Evolutionary conservation across 2,888 invertebrate genomes (phyloP).

Genomic region (Diaphora mendica): DNA sequence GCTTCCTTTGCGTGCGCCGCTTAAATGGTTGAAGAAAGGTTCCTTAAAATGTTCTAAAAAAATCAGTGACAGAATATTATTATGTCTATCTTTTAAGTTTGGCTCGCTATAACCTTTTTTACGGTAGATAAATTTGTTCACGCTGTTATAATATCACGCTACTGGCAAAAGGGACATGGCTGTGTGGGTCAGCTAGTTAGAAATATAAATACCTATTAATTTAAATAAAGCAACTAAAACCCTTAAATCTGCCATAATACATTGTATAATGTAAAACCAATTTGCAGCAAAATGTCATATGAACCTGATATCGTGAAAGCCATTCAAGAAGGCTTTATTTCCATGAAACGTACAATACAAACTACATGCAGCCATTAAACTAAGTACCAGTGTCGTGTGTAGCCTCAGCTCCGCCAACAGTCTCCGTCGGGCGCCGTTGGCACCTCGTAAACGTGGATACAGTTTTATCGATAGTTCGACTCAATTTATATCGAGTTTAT

Average conservation of each 20-base stretch:
- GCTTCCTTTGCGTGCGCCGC: too few species aligned
- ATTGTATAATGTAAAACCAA: not conserved
- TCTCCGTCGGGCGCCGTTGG: constrained; percentile 45
- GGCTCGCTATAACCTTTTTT: too few species aligned
- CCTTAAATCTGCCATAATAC: not conserved
- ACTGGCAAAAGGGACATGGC: too few species aligned
- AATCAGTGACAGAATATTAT: too few species aligned
- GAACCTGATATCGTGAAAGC: not conserved
- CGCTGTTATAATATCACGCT: too few species aligned
- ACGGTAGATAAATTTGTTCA: too few species aligned
- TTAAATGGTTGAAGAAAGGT: too few species aligned
- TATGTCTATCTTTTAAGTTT: too few species aligned
- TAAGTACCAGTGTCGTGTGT: constrained; percentile 1
- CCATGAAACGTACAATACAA: constrained; percentile 7
- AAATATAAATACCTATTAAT: not conserved
- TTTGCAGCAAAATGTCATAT: not conserved
- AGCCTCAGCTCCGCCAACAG: constrained; percentile 16
- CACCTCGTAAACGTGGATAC: constrained; percentile 57
- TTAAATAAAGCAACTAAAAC: not conserved
- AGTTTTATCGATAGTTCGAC: constrained; percentile 56
- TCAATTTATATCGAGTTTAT: constrained; percentile 35
- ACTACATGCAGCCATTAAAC: constrained; percentile 8
- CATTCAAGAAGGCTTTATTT: constrained; percentile 2
- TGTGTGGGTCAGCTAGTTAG: too few species aligned
- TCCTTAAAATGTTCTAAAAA: too few species aligned